These are phyloP conservation scores for Periphyllus acericola DNA, from an alignment of 2,888 invertebrate species.

Conservation along the genomic window DNA sequence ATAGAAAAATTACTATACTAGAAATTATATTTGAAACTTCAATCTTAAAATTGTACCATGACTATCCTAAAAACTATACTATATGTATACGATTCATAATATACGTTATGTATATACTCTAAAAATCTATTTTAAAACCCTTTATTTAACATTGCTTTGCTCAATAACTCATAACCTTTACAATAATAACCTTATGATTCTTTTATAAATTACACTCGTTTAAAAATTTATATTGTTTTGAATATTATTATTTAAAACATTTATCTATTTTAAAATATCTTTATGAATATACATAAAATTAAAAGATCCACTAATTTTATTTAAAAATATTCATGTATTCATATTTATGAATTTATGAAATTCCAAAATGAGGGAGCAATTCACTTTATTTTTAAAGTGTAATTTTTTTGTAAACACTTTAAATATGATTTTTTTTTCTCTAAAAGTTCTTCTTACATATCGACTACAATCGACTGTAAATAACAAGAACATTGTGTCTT, in stretches of 20 bases:
- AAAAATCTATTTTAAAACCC: background rate
- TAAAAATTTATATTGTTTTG: background rate
- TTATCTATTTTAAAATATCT: background rate
- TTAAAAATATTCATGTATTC: slow-evolving; percentile 15
- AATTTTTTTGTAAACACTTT: background rate
- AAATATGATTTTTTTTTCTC: background rate
- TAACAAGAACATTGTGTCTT: background rate
- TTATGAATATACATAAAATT: background rate
- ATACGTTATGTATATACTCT: too few relatives aligned
- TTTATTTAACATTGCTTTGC: background rate
- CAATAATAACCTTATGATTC: background rate
- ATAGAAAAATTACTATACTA: too few relatives aligned
- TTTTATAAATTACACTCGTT: background rate
- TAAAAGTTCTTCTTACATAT: background rate
- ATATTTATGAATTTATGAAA: slow-evolving; percentile 2
- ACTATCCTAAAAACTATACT: too few relatives aligned
- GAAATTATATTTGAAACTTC: too few relatives aligned
- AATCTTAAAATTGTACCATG: too few relatives aligned
- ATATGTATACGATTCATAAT: too few relatives aligned
- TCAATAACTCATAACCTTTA: background rate
- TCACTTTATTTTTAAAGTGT: background rate
- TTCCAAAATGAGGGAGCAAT: background rate
- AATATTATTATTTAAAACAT: background rate
- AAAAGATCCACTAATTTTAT: background rate
- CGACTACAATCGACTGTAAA: background rate